phyloP scores from a whole-genome alignment of 1,140 invertebrate genomes.

The Camponotus pennsylvanicus region DNA sequence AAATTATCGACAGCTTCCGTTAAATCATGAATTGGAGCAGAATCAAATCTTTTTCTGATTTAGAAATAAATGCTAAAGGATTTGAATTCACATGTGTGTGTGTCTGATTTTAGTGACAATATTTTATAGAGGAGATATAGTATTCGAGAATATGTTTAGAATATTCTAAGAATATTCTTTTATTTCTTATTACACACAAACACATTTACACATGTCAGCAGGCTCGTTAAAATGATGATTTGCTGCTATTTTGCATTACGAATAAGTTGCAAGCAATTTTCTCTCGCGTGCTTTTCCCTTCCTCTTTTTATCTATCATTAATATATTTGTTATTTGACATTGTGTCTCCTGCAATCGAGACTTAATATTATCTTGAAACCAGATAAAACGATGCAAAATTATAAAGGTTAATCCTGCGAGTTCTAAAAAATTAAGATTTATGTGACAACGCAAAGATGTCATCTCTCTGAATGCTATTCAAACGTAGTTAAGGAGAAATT shows the following conservation, averaged over 20 bases:
- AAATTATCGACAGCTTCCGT: not conserved
- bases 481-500: conserved; percentile 14
- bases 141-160: not conserved
- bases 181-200: not conserved
- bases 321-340: conserved; percentile 8
- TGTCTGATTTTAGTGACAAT: not conserved
- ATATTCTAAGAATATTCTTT: not conserved
- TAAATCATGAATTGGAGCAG: not conserved
- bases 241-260: conserved; percentile 3
- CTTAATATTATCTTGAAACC: conserved; percentile 23
- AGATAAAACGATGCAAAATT: conserved; percentile 24
- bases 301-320: conserved; percentile 17
- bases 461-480: not conserved
- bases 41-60: not conserved
- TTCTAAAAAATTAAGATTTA: conserved; percentile 31
- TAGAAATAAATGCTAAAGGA: not conserved
- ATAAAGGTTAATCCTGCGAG: not conserved
- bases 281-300: not conserved
- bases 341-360: not conserved
- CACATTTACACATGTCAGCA: not conserved
- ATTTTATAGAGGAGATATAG: not conserved
- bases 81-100: not conserved
- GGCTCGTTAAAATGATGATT: conserved; percentile 38
- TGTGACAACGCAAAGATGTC: not conserved
- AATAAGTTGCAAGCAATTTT: conserved; percentile 21